Evolutionary conservation across 2,113 vertebrate species (phyloP).

Genomic region (Neotoma lepida): DNA sequence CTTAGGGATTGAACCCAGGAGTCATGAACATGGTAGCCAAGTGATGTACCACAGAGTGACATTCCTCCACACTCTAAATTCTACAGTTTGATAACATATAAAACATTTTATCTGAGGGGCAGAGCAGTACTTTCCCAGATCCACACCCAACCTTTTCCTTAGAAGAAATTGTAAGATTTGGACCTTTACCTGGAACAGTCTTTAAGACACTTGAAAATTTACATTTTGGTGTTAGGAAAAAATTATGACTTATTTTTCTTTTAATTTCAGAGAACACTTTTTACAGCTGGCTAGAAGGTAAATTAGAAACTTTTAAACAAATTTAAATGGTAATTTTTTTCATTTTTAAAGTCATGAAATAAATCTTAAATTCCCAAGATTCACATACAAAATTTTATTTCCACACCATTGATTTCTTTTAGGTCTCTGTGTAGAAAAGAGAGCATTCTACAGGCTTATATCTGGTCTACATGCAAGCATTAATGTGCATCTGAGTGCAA

Average conservation of each 20-base stretch:
- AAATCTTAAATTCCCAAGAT: slow-evolving; percentile 37
- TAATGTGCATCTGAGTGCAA: slow-evolving; percentile 93
- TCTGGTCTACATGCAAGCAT: slow-evolving; percentile 96
- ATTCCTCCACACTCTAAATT: background rate
- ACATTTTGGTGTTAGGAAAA: slow-evolving; percentile 50
- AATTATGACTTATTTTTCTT: slow-evolving; percentile 68
- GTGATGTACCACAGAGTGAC: background rate
- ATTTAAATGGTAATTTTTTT: slow-evolving; percentile 40
- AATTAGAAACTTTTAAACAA: slow-evolving; percentile 72
- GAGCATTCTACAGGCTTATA: slow-evolving; percentile 94
- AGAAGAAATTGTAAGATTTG: slow-evolving; percentile 39
- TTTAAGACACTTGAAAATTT: slow-evolving; percentile 47
- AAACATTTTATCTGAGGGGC: background rate
- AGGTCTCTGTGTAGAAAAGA: slow-evolving; percentile 96
- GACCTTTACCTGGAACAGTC: background rate
- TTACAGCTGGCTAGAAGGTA: slow-evolving; percentile 95
- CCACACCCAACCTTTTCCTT: background rate
- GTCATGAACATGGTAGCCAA: background rate
- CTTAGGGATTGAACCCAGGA: background rate
- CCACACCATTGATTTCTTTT: slow-evolving; percentile 56
- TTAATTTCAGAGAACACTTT: slow-evolving; percentile 88
- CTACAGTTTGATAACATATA: slow-evolving; percentile 18
- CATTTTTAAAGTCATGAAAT: slow-evolving; percentile 25
- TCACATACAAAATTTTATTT: slow-evolving; percentile 29
- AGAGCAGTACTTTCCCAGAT: background rate